phyloP scores from a whole-genome alignment of 2,888 invertebrate species.

The Zygaena filipendulae region DNA sequence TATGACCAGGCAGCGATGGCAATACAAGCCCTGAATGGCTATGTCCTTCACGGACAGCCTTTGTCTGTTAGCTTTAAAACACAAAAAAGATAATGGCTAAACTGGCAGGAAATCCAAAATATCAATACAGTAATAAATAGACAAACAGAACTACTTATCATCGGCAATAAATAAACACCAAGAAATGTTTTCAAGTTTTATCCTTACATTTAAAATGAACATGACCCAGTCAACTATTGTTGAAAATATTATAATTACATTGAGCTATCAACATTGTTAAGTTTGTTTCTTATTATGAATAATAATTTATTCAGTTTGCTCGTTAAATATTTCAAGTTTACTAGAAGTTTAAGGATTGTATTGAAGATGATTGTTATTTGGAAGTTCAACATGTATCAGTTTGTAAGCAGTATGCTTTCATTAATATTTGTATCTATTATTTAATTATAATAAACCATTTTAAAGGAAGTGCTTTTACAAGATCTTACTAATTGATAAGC shows the following conservation, averaged over 20 bases:
- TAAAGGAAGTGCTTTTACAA: conserved; percentile 66
- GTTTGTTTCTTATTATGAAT: conserved; percentile 66
- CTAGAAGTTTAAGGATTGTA: conserved; percentile 64
- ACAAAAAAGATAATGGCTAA: conserved; percentile 66
- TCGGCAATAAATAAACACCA: conserved; percentile 45
- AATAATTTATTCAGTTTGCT: conserved; percentile 69
- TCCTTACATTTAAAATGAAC: conserved; percentile 37
- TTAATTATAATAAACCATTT: conserved; percentile 64
- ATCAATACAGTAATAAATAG: conserved; percentile 64
- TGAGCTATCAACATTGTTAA: conserved; percentile 68
- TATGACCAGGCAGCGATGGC: conserved; percentile 67
- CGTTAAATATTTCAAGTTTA: conserved; percentile 69
- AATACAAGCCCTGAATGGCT: conserved; percentile 63
- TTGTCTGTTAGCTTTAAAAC: conserved; percentile 67
- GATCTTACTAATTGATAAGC: conserved; percentile 66
- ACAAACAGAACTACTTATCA: too few relatives aligned
- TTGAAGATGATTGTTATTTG: conserved; percentile 62
- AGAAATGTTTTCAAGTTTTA: conserved; percentile 37
- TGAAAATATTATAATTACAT: conserved; percentile 65
- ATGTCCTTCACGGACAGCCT: conserved; percentile 56
- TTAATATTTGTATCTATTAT: conserved; percentile 64
- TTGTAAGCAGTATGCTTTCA: conserved; percentile 60
- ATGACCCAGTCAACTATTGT: conserved; percentile 57
- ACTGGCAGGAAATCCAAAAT: conserved; percentile 48
- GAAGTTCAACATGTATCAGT: conserved; percentile 48